phyloP scores from a whole-genome alignment of 2,113 vertebrate genomes.

The Cyprinodon variegatus region DNA sequence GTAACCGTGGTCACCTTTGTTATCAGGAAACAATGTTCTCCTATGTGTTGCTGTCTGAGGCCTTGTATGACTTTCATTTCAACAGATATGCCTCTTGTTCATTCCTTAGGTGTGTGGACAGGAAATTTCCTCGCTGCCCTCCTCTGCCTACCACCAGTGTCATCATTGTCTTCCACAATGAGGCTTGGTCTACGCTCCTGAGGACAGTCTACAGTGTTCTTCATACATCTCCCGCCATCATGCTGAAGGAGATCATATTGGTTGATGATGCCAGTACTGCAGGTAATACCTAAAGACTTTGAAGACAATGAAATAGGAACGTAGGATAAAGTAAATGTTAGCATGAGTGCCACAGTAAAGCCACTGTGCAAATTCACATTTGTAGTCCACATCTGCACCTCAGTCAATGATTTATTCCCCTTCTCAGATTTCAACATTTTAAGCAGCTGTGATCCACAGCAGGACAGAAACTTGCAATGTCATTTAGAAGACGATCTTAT shows the following conservation, averaged over 20 bases:
- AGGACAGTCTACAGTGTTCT: slow-evolving; percentile 93
- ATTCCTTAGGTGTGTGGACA: slow-evolving; percentile 85
- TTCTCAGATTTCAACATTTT: background rate
- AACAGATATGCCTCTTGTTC: slow-evolving; percentile 2
- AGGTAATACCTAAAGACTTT: slow-evolving; percentile 68
- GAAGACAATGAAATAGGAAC: background rate
- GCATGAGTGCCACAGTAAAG: background rate
- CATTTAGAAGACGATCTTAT: background rate
- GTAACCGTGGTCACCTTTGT: background rate
- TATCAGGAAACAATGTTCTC: slow-evolving; percentile 10
- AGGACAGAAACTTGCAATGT: background rate
- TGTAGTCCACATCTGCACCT: background rate
- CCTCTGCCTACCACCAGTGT: slow-evolving; percentile 91
- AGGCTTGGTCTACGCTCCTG: slow-evolving; percentile 91
- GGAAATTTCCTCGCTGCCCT: slow-evolving; percentile 89
- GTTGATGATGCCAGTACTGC: slow-evolving; percentile 94
- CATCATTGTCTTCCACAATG: slow-evolving; percentile 91
- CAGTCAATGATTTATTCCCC: background rate
- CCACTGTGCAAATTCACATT: background rate
- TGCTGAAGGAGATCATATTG: slow-evolving; percentile 91
- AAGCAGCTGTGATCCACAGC: background rate
- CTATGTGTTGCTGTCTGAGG: background rate
- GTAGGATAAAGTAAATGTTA: background rate
- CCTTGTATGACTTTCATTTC: slow-evolving; percentile 7
- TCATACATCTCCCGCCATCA: slow-evolving; percentile 84